Base-by-base conservation (phyloP, 2,888 invertebrate genomes). In the Capitulum mitella region DNA sequence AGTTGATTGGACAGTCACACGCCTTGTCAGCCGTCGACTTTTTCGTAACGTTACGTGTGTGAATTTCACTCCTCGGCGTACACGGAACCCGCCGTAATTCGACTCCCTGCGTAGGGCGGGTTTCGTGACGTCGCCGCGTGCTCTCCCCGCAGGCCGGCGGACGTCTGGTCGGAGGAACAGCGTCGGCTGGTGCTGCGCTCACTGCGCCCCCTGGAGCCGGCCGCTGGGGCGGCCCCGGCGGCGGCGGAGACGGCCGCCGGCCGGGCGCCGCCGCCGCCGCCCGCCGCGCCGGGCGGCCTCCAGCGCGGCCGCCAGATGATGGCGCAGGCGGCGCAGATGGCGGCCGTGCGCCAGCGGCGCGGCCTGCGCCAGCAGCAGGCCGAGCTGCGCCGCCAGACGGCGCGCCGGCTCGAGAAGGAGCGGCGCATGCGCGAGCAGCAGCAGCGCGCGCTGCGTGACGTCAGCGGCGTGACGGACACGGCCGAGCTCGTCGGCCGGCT, bases 241-340 rank as follows among this genome's bases (percentile, higher is more conserved):
- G 93, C 90, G 78, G 90, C 89, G 48, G 94, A 89, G 43, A 90
- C 90, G 84, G 93, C 93, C 1, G 91, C 88, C 2, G 94, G 94
- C 1, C 89, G 90, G 0, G 93, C 93, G 83, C 94, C 94, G 83
- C 37, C 37, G 70, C 34, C 58, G 58, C 8, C 61, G 61, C 32
- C 61, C 14, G 70, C 37, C 34, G 64, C 26, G 6, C 10, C 29
- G 70, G 89, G 83, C 94, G 94, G 43, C 91, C 88, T 3, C 93
- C 90, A 77, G 90, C 89, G 51, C 94, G 89, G 46, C 90, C 90
- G 84, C 93, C 93, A 1, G 91, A 88, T 3, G 94, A 94, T 1
- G 89, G 90, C 0, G 93, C 93, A 83, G 94, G 94, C 83, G 90
- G 89, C 78, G 90, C 90, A 10, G 93, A 92, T 84, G 93, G 93